Conservation (phyloP, 1,140 invertebrate species). For the Oppia nitens region DNA sequence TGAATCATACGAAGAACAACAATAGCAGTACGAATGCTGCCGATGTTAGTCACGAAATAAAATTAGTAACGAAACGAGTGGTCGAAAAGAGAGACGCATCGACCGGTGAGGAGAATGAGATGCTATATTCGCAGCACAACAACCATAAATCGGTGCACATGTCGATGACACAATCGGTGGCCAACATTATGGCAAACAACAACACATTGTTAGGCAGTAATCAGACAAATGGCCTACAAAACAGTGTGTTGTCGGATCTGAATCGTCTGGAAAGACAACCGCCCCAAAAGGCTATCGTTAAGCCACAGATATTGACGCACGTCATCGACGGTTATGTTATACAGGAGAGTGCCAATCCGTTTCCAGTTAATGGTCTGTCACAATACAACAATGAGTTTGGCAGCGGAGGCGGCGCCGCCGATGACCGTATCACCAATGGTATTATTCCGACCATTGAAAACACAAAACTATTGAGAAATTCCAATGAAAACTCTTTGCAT, state of each 20-base stretch:
- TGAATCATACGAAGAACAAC: neutral
- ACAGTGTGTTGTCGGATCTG: neutral
- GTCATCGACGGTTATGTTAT: constrained; percentile 94
- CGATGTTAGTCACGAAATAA: neutral
- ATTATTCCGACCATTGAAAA: neutral
- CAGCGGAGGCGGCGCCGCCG: neutral
- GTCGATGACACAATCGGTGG: neutral
- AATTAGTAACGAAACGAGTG: neutral
- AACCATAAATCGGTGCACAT: neutral
- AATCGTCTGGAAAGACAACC: constrained; percentile 17
- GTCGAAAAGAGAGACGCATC: constrained; percentile 1
- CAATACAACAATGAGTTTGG: neutral
- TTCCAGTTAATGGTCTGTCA: constrained; percentile 18
- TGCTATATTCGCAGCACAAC: neutral
- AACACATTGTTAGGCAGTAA: neutral
- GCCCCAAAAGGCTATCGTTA: constrained; percentile 64
- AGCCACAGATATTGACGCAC: constrained; percentile 86
- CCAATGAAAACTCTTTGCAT: neutral
- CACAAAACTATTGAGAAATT: neutral
- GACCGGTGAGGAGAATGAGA: neutral
- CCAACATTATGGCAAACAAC: neutral
- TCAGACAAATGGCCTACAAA: neutral
- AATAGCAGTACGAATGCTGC: neutral
- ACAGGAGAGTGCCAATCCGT: constrained; percentile 49
- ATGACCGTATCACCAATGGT: neutral